These are phyloP conservation scores for Glossophaga mutica DNA, from an alignment of 2,797 vertebrate species.

Conservation along the genomic window DNA sequence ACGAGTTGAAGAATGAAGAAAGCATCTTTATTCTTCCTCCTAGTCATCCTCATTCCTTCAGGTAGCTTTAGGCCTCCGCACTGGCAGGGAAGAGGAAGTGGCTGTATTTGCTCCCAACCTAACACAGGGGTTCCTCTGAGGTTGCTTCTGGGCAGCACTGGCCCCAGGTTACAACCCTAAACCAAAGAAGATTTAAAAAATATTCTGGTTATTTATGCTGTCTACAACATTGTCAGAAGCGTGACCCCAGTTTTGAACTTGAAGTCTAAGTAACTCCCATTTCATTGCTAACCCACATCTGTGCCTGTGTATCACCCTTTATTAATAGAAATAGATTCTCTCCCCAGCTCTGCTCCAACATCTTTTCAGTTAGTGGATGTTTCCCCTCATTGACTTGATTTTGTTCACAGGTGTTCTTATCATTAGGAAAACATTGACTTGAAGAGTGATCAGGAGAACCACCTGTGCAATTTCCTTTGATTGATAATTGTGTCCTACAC, in stretches of 20 bases:
- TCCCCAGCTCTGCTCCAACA: neutral
- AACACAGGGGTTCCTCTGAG: neutral
- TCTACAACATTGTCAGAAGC: neutral
- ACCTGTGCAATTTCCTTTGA: neutral
- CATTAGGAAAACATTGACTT: neutral
- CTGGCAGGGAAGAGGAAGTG: neutral
- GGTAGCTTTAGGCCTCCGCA: neutral
- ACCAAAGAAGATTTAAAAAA: neutral
- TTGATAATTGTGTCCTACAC: neutral
- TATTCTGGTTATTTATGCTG: neutral
- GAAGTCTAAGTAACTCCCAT: neutral
- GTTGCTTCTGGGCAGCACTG: neutral
- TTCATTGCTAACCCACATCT: neutral
- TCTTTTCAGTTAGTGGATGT: neutral
- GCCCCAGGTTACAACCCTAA: neutral
- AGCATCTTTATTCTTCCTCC: neutral
- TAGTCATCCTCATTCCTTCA: neutral
- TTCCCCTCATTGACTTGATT: neutral
- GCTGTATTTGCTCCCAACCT: neutral
- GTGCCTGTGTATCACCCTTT: neutral
- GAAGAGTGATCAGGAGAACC: neutral
- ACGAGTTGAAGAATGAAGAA: neutral
- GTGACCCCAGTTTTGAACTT: neutral
- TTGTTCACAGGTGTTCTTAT: neutral
- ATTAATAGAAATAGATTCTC: neutral